phyloP scores from a whole-genome alignment of 37 sponge, comb jelly and placozoan species.

The Beroe forskalii region DNA sequence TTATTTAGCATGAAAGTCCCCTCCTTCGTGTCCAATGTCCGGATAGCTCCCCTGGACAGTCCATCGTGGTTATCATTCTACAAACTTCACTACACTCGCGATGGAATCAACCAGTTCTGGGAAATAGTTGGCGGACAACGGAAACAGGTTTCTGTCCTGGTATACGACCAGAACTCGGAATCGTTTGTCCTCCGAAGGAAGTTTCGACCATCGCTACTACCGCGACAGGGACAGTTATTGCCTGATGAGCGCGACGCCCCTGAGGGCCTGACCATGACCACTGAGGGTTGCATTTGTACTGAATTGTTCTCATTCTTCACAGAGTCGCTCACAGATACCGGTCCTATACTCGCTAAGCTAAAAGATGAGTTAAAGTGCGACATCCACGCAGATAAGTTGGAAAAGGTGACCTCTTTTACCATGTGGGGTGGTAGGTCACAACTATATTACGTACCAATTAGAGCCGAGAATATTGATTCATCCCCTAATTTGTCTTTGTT shows the following conservation, averaged over 20 bases:
- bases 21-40: background rate
- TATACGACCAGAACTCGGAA: background rate
- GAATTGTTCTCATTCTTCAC: constrained; percentile 9
- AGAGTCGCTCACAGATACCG: background rate
- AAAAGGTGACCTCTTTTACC: constrained; percentile 1
- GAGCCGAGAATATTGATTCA: too few relatives aligned
- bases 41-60: background rate
- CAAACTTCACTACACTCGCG: background rate
- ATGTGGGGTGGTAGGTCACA: constrained; percentile 23
- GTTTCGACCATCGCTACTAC: constrained; percentile 14
- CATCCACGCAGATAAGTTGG: background rate
- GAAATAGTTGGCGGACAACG: background rate
- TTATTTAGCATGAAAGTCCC: constrained; percentile 24
- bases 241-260: background rate
- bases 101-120: background rate
- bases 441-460: background rate
- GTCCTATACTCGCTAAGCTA: background rate
- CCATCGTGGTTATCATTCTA: background rate
- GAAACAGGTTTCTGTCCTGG: background rate
- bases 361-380: background rate
- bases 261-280: background rate
- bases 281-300: constrained; percentile 23
- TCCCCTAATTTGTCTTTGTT: background rate
- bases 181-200: background rate
- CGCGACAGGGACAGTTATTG: background rate